Base-by-base conservation (phyloP, 2,888 invertebrate species). In the Epinotia nisella region DNA sequence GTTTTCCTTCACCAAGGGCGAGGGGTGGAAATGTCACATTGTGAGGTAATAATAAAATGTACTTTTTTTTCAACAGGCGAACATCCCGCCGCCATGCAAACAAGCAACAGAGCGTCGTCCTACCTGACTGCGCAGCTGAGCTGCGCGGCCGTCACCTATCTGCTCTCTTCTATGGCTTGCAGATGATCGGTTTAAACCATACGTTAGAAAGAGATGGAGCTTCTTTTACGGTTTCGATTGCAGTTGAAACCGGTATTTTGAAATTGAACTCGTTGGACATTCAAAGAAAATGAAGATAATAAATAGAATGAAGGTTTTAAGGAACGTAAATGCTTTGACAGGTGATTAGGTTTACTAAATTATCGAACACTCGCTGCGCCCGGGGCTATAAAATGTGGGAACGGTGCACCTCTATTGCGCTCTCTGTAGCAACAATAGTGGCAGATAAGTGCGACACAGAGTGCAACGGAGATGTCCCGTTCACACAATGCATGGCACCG, bases 81-180 rank as follows among this genome's bases (percentile, higher is more conserved):
- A 90, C 97, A 97, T 88, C 97, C 97, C 75, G 97, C 97, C 72
- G 97, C 97, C 51, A 97, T 97, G 97, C 97, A 97, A 90, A 96
- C 96, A 3, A 96, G 96, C 88, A 94, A 93, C 88, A 94, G 94
- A 58, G 94, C 93, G 49, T 89, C 93, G 7, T 90, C 90, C 45
- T 93, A 90, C 86, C 85, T 93, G 78, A 92, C 94, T 70, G 92
- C 94, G 53, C 94, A 93, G 82, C 83, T 94, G 64, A 90, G 91
- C 80, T 91, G 92, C 78, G 93, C 93, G 0, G 81, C 89, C 61
- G 78, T 91, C 80, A 93, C 93, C 17, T 93, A 93, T 83, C 81
- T 94, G 65, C 82, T 93, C 11, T 92, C 94, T 1, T 89, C 91
- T 0, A 85, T 88, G 81, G 88, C 87, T 83, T 89, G 91, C 86